A percentile compares a stretch with the other conserved stretches of the same genome.
Conservation (phyloP, 1,140 invertebrate species). For the Dreissena rostriformis region DNA sequence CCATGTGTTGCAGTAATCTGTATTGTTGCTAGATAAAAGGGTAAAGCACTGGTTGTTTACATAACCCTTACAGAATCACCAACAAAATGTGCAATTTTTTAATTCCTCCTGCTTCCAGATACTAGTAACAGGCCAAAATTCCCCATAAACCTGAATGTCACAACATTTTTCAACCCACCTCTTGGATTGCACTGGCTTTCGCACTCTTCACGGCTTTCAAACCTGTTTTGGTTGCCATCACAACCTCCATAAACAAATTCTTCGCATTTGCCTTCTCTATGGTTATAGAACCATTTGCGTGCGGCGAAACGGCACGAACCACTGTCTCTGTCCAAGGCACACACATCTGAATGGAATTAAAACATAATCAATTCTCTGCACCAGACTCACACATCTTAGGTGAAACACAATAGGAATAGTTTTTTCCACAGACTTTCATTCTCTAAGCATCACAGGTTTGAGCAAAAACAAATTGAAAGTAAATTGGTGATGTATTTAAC, state of each 20-base stretch:
- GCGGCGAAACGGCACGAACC: slow-evolving; percentile 71
- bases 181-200: slow-evolving; percentile 52
- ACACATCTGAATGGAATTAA: slow-evolving; percentile 40
- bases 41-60: too few species aligned
- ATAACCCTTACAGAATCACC: too few species aligned
- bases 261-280: slow-evolving; percentile 74
- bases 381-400: too few species aligned
- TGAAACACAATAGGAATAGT: too few species aligned
- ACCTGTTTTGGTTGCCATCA: slow-evolving; percentile 80
- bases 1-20: neutral
- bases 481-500: too few species aligned
- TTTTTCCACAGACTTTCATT: too few species aligned
- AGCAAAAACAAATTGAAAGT: too few species aligned
- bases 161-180: slow-evolving; percentile 3
- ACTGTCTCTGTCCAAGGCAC: slow-evolving; percentile 60
- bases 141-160: too few species aligned
- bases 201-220: slow-evolving; percentile 67
- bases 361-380: neutral
- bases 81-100: too few species aligned
- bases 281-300: slow-evolving; percentile 78
- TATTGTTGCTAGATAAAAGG: neutral
- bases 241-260: slow-evolving; percentile 80
- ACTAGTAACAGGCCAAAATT: too few species aligned
- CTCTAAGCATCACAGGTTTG: too few species aligned
- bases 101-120: too few species aligned